Conservation (phyloP, 2,888 invertebrate species). For the Hoplodrina blanda region DNA sequence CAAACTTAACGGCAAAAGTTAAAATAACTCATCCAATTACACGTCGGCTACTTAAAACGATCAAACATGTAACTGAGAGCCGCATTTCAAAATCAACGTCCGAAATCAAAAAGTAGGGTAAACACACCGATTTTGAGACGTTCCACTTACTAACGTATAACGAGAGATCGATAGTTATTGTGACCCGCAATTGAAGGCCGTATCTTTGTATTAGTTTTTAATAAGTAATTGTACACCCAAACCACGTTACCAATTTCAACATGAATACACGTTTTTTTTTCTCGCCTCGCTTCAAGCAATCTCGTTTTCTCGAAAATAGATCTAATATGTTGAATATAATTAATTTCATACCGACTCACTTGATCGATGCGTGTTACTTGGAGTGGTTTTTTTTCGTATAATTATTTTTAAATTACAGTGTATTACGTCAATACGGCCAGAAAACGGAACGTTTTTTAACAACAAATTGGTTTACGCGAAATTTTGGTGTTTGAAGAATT, state of each 20-base stretch:
- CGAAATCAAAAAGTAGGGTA: constrained; percentile 71
- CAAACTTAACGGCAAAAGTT: constrained; percentile 49
- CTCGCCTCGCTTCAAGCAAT: constrained; percentile 82
- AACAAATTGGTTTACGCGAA: constrained; percentile 82
- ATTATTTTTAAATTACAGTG: constrained; percentile 88
- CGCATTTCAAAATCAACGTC: constrained; percentile 57
- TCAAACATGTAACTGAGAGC: constrained; percentile 51
- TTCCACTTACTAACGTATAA: constrained; percentile 65
- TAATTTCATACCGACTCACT: constrained; percentile 85
- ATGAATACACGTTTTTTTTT: constrained; percentile 86
- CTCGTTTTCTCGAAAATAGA: constrained; percentile 90
- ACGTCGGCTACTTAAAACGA: constrained; percentile 44
- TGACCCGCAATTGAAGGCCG: constrained; percentile 79
- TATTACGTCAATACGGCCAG: constrained; percentile 86
- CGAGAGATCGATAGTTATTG: constrained; percentile 71
- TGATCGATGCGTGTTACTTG: constrained; percentile 89
- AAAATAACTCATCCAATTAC: constrained; percentile 60
- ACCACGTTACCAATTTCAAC: constrained; percentile 86
- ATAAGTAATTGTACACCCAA: constrained; percentile 88
- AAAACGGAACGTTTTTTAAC: constrained; percentile 80
- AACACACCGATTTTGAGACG: constrained; percentile 70
- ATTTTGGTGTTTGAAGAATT: constrained; percentile 79
- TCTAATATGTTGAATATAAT: constrained; percentile 89
- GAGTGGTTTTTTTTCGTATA: constrained; percentile 75
- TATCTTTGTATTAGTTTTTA: constrained; percentile 83